Evolutionary conservation across 2,888 invertebrate species (phyloP).

Genomic region (Callyntrura sp.): DNA sequence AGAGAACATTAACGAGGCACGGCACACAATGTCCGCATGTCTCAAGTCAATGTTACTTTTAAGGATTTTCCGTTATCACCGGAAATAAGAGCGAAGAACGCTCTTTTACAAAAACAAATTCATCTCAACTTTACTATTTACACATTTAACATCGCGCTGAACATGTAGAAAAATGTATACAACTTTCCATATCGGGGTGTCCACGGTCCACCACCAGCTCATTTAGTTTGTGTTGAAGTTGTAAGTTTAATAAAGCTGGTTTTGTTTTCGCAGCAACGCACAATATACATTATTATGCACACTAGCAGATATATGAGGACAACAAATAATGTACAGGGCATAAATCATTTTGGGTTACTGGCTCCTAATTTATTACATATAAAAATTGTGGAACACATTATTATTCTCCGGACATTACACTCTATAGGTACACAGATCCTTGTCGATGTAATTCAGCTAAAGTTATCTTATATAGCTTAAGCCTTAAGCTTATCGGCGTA

Average conservation of each 20-base stretch:
- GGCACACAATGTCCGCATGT: background rate
- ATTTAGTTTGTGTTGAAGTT: too few relatives aligned
- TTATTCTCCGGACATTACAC: slow-evolving; percentile 9
- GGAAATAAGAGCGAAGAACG: slow-evolving; percentile 50
- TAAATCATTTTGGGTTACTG: background rate
- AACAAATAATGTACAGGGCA: background rate
- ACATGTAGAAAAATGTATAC: too few relatives aligned
- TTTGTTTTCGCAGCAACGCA: too few relatives aligned
- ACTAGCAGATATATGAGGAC: background rate
- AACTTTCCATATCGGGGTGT: too few relatives aligned
- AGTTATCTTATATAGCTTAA: background rate
- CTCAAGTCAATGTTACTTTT: background rate
- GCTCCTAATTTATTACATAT: background rate
- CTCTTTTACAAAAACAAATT: background rate
- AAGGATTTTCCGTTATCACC: slow-evolving; percentile 38
- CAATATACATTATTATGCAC: background rate
- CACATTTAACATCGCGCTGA: too few relatives aligned
- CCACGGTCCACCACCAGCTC: too few relatives aligned
- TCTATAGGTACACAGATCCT: slow-evolving; percentile 23
- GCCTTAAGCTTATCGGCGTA: background rate
- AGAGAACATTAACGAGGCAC: background rate
- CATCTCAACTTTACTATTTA: too few relatives aligned
- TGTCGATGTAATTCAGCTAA: background rate
- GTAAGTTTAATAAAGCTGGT: too few relatives aligned
- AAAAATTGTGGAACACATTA: slow-evolving; percentile 24